Evolutionary conservation across 2,113 vertebrate genomes (phyloP), one percentile per base, ranked within the genome.

Genomic region (Trematomus loennbergii): DNA sequence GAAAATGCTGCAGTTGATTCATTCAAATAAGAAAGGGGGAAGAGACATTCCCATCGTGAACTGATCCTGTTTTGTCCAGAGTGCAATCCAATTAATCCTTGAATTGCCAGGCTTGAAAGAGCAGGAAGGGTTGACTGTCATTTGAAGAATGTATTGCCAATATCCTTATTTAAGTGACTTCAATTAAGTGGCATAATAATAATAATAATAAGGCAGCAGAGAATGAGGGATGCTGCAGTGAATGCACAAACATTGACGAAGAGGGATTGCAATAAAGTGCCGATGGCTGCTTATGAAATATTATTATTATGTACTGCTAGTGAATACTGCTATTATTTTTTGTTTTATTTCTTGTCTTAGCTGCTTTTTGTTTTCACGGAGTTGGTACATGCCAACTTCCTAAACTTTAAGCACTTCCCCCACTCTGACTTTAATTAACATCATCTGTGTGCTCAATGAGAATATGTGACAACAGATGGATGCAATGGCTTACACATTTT

Each of bases 401-500:
- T 20, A 2, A 52, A 43, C 8, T 5, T 29, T 20, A 13, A 57
- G 10, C 16, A 36, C n/a, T 57, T 22, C 72, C 40, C 29, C 25
- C 6, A 52, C 3, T 61, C 5, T 25, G 36, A 60, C 43, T 64
- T 46, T 69, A 72, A 89, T 81, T 13, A 65, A 45, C 33, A 46
- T 81, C 78, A 66, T 78, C 61, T 78, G 75, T 79, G 68, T 40
- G 33, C 18, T 33, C 22, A 36, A 45, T 61, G 36, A 68, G 43
- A 67, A 76, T 62, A 10, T 67, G 22, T 50, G n/a, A 12, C 33
- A 20, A 63, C 36, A 53, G 17, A 4, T 54, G 2, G 3, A 54
- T 60, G 48, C 20, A 46, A 12, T 3, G 3, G 5, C 10, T 64
- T 29, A 15, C 22, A 40, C 54, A 50, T 12, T 13, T n/a, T 71